Base-by-base conservation (phyloP, 1,140 invertebrate species). In the Drosophila simulans region DNA sequence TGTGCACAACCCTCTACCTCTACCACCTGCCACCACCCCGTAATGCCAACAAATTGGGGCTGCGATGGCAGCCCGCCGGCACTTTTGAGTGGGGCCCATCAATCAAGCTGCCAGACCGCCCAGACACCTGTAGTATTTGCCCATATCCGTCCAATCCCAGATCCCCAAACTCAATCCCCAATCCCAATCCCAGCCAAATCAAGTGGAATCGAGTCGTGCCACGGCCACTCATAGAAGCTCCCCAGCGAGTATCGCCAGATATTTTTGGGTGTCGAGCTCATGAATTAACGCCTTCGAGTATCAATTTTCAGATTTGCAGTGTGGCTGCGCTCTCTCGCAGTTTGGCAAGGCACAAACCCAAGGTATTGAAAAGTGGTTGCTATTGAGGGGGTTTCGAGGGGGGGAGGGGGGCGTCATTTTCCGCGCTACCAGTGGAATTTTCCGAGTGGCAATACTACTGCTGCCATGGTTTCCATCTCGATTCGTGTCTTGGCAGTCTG, bases 231-330 rank as follows among this genome's bases (percentile, higher is more conserved):
- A 3, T 10, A 20, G 42, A 15, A 10, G 10, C 34, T 27, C 7
- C 12, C 35, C 11, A 53, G 25, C 39, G 42, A 34, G 49, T 66
- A 57, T 52, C 37, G 48, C 35, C 69, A 52, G 71, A 52, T 27
- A 31, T 39, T 12, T n/a, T 17, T 12, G 34, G 22, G 37, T 62
- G 37, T 54, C 31, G 54, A 57, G 70, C 57, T 68, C 57, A 59
- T 73, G 51, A 80, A 82, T 75, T 85, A 86, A 88, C 83, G 63
- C 79, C 79, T 78, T 59, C 58, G 70, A 58, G 76, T 88, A 88
- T 88, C 71, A 89, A 89, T 80, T 89, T 91, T 54, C 89, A 91
- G 89, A 82, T 91, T 49, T 82, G 56, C 89, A 91, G 71, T 91
- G 89, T 85, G 89, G 89, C 83, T 91, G 89, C 74, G 89, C 83